phyloP scores from a whole-genome alignment of 2,888 invertebrate genomes.

The Eupithecia abbreviata region DNA sequence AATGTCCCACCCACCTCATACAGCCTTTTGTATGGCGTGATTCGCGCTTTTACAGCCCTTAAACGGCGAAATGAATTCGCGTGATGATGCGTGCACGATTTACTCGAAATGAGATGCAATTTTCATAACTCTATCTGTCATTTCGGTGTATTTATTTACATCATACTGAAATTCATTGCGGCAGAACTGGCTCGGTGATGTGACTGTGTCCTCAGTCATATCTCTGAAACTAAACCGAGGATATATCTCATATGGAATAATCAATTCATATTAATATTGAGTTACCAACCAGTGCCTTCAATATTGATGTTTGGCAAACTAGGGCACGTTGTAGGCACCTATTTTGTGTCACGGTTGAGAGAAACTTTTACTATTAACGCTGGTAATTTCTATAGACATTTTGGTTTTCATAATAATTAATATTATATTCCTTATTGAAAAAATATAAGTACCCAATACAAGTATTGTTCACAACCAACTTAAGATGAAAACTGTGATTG shows the following conservation, averaged over 20 bases:
- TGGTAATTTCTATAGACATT: neutral
- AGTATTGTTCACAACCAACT: neutral
- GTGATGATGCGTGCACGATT: conserved; percentile 71
- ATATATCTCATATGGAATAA: neutral
- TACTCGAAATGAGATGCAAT: conserved; percentile 69
- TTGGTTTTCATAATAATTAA: neutral
- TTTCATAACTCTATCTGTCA: conserved; percentile 56
- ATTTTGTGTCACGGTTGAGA: neutral
- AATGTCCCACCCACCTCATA: conserved; percentile 81
- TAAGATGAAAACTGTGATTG: neutral
- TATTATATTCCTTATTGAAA: no score
- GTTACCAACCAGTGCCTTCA: conserved; percentile 4
- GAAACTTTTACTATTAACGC: neutral
- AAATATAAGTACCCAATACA: neutral
- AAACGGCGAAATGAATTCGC: conserved; percentile 74
- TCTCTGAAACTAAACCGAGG: neutral
- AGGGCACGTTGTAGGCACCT: neutral
- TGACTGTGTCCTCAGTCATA: neutral
- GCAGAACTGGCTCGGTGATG: neutral
- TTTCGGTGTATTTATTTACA: conserved; percentile 24
- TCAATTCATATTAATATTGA: neutral
- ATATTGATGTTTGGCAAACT: neutral
- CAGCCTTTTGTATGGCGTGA: conserved; percentile 81
- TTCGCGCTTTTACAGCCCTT: conserved; percentile 76
- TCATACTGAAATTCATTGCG: conserved; percentile 5